A percentile compares a stretch with the other conserved stretches of the same genome.
Conservation (phyloP, 2,888 invertebrate genomes). For the Lypha dubia region DNA sequence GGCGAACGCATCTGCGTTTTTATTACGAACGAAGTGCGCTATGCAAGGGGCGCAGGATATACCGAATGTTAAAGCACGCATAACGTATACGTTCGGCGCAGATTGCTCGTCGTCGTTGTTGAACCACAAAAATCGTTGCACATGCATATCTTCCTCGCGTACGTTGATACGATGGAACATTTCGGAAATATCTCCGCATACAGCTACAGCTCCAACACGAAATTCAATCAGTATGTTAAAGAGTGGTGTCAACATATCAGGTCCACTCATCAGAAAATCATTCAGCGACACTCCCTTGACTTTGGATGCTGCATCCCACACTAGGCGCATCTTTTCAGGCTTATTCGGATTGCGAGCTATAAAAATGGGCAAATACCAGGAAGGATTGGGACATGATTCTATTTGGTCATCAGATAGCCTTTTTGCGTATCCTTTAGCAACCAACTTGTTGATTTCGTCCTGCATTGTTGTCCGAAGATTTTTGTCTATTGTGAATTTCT, state of each 20-base stretch:
- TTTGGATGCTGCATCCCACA: no score
- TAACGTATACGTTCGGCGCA: constrained; percentile 56
- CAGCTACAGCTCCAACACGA: constrained; percentile 24
- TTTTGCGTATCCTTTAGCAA: constrained; percentile 42
- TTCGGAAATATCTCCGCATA: constrained; percentile 58
- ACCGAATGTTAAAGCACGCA: constrained; percentile 64
- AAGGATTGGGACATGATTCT: neutral
- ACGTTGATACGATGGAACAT: constrained; percentile 65
- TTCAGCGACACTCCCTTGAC: constrained; percentile 28
- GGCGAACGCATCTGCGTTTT: constrained; percentile 20
- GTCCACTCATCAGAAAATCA: no score
- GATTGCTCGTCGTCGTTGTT: constrained; percentile 31
- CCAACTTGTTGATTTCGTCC: constrained; percentile 31
- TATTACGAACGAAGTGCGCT: constrained; percentile 54
- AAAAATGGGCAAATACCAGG: constrained; percentile 30
- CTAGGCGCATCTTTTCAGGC: constrained; percentile 44
- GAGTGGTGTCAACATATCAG: no score
- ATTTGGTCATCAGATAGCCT: constrained; percentile 11
- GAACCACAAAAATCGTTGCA: constrained; percentile 61
- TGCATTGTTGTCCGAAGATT: constrained; percentile 51
- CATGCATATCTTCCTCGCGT: no score
- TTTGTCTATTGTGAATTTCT: constrained; percentile 60
- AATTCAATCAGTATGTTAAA: no score
- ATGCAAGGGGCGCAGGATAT: constrained; percentile 64
- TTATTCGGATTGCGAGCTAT: constrained; percentile 73